A percentile compares a stretch with the other conserved stretches of the same genome.
Evolutionary conservation across 2,113 vertebrate genomes (phyloP).

Genomic region (Nothoprocta perdicaria): DNA sequence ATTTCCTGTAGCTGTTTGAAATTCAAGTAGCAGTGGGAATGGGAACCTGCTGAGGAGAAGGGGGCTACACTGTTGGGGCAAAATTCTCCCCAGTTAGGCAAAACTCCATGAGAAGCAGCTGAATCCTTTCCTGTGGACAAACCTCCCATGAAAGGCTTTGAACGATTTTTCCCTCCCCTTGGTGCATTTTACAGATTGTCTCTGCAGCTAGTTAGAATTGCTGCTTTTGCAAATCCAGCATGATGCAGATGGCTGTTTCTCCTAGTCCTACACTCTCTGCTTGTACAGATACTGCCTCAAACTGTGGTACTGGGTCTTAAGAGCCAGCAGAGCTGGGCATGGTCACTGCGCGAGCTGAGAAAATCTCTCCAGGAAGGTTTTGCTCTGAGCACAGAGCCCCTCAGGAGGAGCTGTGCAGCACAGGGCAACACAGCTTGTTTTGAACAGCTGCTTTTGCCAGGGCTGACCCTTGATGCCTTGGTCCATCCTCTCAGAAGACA

Average conservation of each 20-base stretch:
- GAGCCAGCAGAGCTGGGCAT: slow-evolving; percentile 7
- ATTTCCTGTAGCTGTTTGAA: neutral
- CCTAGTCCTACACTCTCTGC: neutral
- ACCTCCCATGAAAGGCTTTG: neutral
- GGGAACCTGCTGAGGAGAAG: neutral
- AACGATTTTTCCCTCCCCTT: neutral
- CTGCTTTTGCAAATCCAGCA: neutral
- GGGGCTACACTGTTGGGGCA: neutral
- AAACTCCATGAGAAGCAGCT: neutral
- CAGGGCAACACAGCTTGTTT: neutral
- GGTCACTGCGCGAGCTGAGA: neutral
- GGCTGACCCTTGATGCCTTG: neutral
- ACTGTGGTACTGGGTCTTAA: neutral
- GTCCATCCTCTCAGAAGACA: neutral
- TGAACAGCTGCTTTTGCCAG: neutral
- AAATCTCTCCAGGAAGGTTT: neutral
- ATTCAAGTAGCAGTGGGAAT: neutral
- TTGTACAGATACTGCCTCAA: neutral
- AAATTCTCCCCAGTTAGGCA: neutral
- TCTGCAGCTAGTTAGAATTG: neutral
- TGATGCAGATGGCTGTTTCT: neutral
- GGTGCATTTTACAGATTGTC: neutral
- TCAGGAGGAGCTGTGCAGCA: neutral
- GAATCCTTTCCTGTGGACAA: neutral
- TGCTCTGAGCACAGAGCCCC: neutral